Evolutionary conservation across 2,888 invertebrate genomes (phyloP), one percentile per base, ranked within the genome.

Genomic region (Oxycera nigricornis): DNA sequence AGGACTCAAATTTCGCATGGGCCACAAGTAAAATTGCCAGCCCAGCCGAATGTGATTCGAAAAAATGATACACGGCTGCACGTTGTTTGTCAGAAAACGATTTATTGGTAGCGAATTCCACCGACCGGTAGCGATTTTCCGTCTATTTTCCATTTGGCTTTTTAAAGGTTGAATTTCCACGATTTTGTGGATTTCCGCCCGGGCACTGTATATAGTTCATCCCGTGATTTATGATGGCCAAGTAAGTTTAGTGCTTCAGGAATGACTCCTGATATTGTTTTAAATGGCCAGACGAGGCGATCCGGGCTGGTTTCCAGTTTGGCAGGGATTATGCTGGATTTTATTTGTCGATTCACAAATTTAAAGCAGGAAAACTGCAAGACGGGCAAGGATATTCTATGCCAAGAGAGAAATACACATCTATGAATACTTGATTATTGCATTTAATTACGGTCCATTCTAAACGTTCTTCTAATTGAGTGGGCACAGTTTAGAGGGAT

Each of bases 31-130:
- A 70, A 70, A 70, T 22, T 70, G 70, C 70, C 46, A 55, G 31
- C 70, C 46, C 70, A 30, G 55, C 70, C 52, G 22, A 70, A 70
- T 70, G 35, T 55, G 70, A 70, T 70, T 70, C 55, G 31, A 35
- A 70, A 70, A 70, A 55, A 70, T 52, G 70, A 52, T 55, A 70
- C 70, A 70, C 55, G 70, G 24, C 68, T 68, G 9, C 26, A 70
- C 52, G 24, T 31, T 28, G 24, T 70, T 70, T 41, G 41, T 41
- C 41, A 41, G 31, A 70, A 55, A 70, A 70, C 70, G 70, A 70
- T 70, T 70, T 70, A 70, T 70, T 55, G 70, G 70, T 31, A 52
- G 70, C 70, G 41, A 41, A 65, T 59, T 59, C 11, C 3, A 4
- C 20, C n/a, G 11, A 17, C 22, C 55, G 20, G 55, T 30, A 41